Evolutionary conservation across 92 coral and sea anemone species (phyloP).

Genomic region (Parazoanthus atlanticus): DNA sequence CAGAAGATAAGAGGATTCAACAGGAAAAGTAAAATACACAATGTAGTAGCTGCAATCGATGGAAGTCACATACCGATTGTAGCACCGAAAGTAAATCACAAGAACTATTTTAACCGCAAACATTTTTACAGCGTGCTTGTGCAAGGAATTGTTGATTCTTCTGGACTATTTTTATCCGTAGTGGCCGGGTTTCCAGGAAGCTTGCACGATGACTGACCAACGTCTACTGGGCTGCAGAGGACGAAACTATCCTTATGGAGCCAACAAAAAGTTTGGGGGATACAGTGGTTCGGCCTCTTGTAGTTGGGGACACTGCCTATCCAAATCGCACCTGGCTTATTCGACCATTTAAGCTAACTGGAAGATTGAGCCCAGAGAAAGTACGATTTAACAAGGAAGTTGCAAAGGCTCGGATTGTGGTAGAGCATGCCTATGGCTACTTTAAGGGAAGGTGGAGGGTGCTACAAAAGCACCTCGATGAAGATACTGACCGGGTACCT

Average conservation of each 20-base stretch:
- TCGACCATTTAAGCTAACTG: conserved; percentile 55
- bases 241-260: conserved; percentile 44
- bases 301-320: conserved; percentile 54
- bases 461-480: conserved; percentile 34
- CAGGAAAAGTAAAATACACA: conserved; percentile 49
- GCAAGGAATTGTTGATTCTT: conserved; percentile 55
- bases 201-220: conserved; percentile 51
- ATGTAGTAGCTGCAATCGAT: conserved; percentile 58
- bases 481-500: conserved; percentile 14
- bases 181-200: conserved; percentile 55
- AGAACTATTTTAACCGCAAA: conserved; percentile 54
- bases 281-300: conserved; percentile 49
- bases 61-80: conserved; percentile 53
- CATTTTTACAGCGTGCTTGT: conserved; percentile 50
- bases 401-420: conserved; percentile 58
- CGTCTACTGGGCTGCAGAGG: conserved; percentile 55
- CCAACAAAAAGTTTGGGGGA: conserved; percentile 40
- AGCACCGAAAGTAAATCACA: conserved; percentile 51
- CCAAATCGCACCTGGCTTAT: conserved; percentile 53
- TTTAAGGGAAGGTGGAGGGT: conserved; percentile 49
- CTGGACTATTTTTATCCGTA: conserved; percentile 51
- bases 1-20: conserved; percentile 56
- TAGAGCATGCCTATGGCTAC: conserved; percentile 33
- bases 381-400: conserved; percentile 54
- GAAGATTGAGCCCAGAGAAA: conserved; percentile 51